These are phyloP conservation scores for Carlito syrichta DNA, from an alignment of 2,113 vertebrate genomes.

Conservation along the genomic window DNA sequence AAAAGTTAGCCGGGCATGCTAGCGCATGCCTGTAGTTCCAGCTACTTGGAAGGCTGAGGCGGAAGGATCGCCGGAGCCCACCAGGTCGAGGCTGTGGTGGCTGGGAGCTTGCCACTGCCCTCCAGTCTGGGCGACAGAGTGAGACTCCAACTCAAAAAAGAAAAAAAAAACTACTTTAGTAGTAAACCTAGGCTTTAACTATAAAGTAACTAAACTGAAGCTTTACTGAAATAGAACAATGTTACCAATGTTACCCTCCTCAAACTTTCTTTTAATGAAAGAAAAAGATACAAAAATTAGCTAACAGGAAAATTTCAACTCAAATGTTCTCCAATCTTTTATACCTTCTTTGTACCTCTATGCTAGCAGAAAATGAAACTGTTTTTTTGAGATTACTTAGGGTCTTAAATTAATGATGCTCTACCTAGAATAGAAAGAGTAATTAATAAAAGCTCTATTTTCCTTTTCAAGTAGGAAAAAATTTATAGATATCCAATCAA, in stretches of 20 bases:
- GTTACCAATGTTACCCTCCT: neutral
- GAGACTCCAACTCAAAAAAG: too few relatives aligned
- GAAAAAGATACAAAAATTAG: neutral
- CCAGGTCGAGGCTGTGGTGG: too few relatives aligned
- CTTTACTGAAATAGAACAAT: neutral
- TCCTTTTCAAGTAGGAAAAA: neutral
- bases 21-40: too few relatives aligned
- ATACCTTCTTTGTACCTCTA: neutral
- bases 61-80: too few relatives aligned
- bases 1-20: too few relatives aligned
- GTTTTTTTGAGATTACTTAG: slow-evolving; percentile 26
- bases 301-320: slow-evolving; percentile 13
- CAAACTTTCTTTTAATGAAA: neutral
- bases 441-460: neutral
- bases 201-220: neutral
- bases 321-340: neutral
- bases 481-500: neutral
- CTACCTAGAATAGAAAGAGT: neutral
- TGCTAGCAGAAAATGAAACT: neutral
- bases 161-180: neutral
- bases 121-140: too few relatives aligned
- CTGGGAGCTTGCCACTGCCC: too few relatives aligned
- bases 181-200: neutral
- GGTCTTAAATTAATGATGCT: neutral
- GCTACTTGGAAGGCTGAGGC: too few relatives aligned